A percentile compares a stretch with the other conserved stretches of the same genome.
phyloP scores from a whole-genome alignment of 2,888 invertebrate genomes.

The Drosophila nr. medialis region DNA sequence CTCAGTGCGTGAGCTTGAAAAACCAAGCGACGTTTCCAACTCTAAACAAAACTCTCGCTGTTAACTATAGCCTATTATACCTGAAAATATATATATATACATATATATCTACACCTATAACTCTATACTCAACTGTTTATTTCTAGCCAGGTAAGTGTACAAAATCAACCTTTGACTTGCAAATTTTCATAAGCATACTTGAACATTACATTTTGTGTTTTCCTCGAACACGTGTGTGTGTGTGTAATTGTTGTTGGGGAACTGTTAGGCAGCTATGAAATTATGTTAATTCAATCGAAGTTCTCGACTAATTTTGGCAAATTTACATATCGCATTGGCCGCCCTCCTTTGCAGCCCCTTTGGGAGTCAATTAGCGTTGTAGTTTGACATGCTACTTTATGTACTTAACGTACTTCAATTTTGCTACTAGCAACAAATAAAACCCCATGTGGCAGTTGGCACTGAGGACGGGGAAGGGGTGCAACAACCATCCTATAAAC shows the following conservation, averaged over 20 bases:
- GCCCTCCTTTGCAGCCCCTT: slow-evolving; percentile 17
- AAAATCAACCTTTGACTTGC: slow-evolving; percentile 41
- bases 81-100: slow-evolving; percentile 24
- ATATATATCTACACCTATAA: slow-evolving; percentile 3
- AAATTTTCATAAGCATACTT: slow-evolving; percentile 34
- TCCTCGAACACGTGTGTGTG: slow-evolving; percentile 29
- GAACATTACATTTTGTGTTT: slow-evolving; percentile 17
- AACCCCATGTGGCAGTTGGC: slow-evolving; percentile 1
- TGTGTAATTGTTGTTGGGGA: slow-evolving; percentile 37
- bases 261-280: slow-evolving; percentile 30
- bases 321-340: slow-evolving; percentile 38
- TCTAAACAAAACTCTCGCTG: slow-evolving; percentile 38
- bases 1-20: slow-evolving; percentile 37
- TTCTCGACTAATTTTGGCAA: slow-evolving; percentile 51
- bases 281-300: slow-evolving; percentile 74
- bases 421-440: neutral
- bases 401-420: slow-evolving; percentile 19
- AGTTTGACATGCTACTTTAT: slow-evolving; percentile 68
- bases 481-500: neutral
- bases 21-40: slow-evolving; percentile 33
- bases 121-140: slow-evolving; percentile 33
- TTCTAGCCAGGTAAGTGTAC: slow-evolving; percentile 49
- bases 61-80: slow-evolving; percentile 31
- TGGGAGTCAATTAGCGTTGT: slow-evolving; percentile 66
- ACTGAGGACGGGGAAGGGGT: neutral